Base-by-base conservation (phyloP, 2,797 vertebrate species). In the Pitangus sulphuratus region DNA sequence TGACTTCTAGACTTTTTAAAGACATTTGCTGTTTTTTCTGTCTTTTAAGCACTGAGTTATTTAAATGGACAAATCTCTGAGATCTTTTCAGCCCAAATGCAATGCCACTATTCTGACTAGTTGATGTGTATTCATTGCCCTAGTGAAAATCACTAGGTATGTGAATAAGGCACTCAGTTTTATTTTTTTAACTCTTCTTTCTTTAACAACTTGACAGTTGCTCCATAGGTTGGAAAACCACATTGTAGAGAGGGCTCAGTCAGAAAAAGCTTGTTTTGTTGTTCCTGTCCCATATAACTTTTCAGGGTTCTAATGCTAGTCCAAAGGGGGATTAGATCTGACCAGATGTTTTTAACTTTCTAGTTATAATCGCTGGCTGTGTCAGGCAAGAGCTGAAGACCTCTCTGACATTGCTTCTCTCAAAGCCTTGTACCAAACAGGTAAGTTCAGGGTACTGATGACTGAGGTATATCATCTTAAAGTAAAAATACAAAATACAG, bases 371-470 rank as follows among this genome's bases (percentile, higher is more conserved):
- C 99, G 99, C 88, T 99, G 99, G 99, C 97, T 99, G 76, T 99
- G 99, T 97, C 98, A 98, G 97, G 99, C 99, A 57, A 98, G 99
- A 98, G 99, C 99, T 31, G 99, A 99, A 83, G 99, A 99, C 93
- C 98, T 99, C 66, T 99, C 99, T 5, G 99, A 99, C 97, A 98
- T 99, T 79, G 99, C 99, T 61, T 99, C 99, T 7, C 98, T 99
- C 70, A 99, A 99, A 97, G 99, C 99, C 15, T 98, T 99, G 90
- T 99, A 99, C 97, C 99, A 99, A 96, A 99, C 99, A 31, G 99
- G 99, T 99, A 88, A 92, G 98, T 95, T 72, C 40, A 19, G 39
- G 12, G 7, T 66, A 60, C 28, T 9, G 6, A 22, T 65, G 26
- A 22, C 30, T 70, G 31, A 58, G 42, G 22, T 62, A 3, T 16